A percentile compares a stretch with the other conserved stretches of the same genome.
These are phyloP conservation scores for Xestia ashworthii DNA, from an alignment of 2,888 invertebrate genomes.

Conservation along the genomic window DNA sequence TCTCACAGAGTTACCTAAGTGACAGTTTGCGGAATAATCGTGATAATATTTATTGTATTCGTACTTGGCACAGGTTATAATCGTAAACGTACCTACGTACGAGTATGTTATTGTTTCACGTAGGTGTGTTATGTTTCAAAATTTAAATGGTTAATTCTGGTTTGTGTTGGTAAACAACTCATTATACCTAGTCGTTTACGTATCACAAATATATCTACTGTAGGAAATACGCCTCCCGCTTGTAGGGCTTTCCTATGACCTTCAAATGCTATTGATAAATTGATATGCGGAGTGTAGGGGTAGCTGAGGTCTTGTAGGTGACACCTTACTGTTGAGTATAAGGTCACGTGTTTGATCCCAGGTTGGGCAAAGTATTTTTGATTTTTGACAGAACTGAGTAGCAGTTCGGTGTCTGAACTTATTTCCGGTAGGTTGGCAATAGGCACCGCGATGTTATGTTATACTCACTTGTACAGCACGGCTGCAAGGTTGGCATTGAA, in stretches of 20 bases:
- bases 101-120: not conserved
- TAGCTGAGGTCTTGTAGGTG: not conserved
- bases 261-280: not conserved
- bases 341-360: not conserved
- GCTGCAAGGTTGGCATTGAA: conserved; percentile 94
- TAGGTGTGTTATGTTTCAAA: not conserved
- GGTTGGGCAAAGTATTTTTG: not conserved
- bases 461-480: conserved; percentile 93
- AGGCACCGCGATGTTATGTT: not conserved
- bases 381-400: not conserved
- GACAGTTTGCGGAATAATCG: conserved; percentile 17
- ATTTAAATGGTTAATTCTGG: not conserved
- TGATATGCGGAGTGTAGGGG: not conserved
- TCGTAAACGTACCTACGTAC: conserved; percentile 5
- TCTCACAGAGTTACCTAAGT: conserved; percentile 20
- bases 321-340: not conserved
- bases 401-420: not conserved
- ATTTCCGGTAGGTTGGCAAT: not conserved
- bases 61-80: conserved; percentile 20
- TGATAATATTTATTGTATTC: conserved; percentile 20
- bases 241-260: not conserved
- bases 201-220: not conserved
- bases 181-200: not conserved
- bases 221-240: not conserved
- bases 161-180: not conserved